Evolutionary conservation across 1,140 invertebrate genomes (phyloP).

Genomic region (Polypedilum vanderplanki): DNA sequence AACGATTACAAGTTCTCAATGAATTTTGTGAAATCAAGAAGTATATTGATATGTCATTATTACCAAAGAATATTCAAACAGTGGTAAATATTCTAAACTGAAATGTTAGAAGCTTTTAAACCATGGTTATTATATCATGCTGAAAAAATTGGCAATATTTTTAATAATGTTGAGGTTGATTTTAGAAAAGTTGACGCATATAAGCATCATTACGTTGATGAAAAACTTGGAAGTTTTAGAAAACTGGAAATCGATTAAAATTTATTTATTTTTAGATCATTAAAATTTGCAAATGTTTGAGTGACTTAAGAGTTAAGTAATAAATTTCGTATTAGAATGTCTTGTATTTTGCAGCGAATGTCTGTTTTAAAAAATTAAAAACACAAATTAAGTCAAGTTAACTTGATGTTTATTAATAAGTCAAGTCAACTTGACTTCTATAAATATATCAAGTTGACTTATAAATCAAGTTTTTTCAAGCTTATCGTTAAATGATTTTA

Average conservation of each 20-base stretch:
- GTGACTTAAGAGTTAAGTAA: no score
- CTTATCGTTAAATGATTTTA: no score
- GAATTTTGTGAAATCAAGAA: background rate
- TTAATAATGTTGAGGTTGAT: background rate
- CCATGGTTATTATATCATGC: background rate
- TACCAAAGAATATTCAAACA: background rate
- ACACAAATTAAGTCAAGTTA: no score
- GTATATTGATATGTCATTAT: background rate
- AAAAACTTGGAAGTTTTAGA: background rate
- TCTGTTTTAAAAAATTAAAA: no score
- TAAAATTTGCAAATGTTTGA: no score
- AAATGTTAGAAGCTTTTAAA: background rate
- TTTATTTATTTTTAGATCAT: no score
- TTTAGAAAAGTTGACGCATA: background rate
- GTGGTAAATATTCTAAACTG: background rate
- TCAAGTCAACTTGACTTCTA: no score
- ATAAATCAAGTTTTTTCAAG: no score
- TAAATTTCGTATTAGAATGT: no score
- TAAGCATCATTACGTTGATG: background rate
- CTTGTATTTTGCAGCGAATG: no score
- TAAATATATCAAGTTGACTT: no score
- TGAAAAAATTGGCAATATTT: background rate
- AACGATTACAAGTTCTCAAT: background rate
- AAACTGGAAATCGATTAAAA: background rate
- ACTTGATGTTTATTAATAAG: no score